Percentiles rank a stretch among this genome's conserved stretches.
These are phyloP conservation scores for Eupithecia abbreviata DNA, from an alignment of 2,888 invertebrate genomes.

Conservation along the genomic window DNA sequence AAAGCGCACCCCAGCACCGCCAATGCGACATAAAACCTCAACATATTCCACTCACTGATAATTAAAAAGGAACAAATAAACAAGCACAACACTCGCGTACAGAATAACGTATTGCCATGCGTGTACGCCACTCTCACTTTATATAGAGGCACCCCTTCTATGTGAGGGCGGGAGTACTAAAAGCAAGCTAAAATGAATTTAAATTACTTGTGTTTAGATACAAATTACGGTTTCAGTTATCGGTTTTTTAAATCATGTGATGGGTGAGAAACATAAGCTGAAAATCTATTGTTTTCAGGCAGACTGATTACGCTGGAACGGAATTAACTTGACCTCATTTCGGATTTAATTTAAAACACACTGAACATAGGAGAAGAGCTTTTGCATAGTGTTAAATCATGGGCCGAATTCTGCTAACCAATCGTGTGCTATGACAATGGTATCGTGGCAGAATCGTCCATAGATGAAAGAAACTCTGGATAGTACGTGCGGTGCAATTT, in stretches of 20 bases:
- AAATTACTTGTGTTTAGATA: constrained; percentile 39
- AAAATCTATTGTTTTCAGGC: constrained; percentile 10
- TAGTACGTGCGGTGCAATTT: no score
- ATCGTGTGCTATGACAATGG: no score
- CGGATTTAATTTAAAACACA: neutral
- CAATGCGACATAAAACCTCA: constrained; percentile 70
- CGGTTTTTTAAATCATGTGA: neutral
- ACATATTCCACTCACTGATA: constrained; percentile 71
- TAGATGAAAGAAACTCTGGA: no score
- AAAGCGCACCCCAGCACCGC: constrained; percentile 71
- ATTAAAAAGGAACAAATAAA: constrained; percentile 48
- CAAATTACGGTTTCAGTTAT: constrained; percentile 9
- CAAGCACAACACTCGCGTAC: constrained; percentile 65
- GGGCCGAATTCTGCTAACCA: no score
- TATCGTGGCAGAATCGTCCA: no score
- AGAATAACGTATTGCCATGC: constrained; percentile 69
- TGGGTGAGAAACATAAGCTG: neutral
- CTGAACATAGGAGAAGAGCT: neutral
- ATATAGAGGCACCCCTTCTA: constrained; percentile 81
- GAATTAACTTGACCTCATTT: neutral
- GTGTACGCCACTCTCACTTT: constrained; percentile 72
- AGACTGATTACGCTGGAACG: neutral
- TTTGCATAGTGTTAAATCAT: neutral
- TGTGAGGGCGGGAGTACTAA: constrained; percentile 63
- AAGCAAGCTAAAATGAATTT: constrained; percentile 50